Evolutionary conservation across 2,113 vertebrate genomes (phyloP), one percentile per base, ranked within the genome.

Genomic region (Dipodomys spectabilis): DNA sequence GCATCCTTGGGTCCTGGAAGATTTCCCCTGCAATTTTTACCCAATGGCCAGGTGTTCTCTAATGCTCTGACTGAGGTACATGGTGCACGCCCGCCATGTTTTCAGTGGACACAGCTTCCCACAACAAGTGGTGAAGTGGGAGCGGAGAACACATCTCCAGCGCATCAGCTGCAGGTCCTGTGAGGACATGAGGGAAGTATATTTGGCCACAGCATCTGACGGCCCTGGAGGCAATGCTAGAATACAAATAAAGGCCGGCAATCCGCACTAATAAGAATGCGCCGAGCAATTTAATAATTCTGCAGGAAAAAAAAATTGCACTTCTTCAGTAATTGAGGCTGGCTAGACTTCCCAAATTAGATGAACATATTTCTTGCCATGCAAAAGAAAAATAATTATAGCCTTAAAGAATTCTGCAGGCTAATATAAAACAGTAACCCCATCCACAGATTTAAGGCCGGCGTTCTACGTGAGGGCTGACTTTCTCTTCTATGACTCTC

Each of bases 291-390:
- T 85, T 62, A 75, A 77, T 53, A 68, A 73, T 28, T 15, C 16
- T 87, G 85, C 74, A 64, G 49, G 92, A 96, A 86, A 64, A 93
- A 93, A 96, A 86, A 64, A 3, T 15, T 69, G 2, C 67, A 39
- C 28, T 82, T 12, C 11, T 95, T 81, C 67, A 7, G 32, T 83
- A 92, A 83, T 85, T 35, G 13, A 73, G 78, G 49, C 13, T 75
- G 93, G 84, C 2, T 18, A 44, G 78, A 94, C 32, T 92, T 84
- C 1, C 84, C 57, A 57, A 57, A 57, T 57, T 86, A 62, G 65
- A 94, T 60, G 25, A 53, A 49, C 53, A 78, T 90, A 65, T 78
- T 92, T 93, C 79, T 15, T 57, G 15, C 53, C 20, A 23, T 73
- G 44, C 68, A 32, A 60, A n/a, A 69, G 92, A 49, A 65, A 65